A percentile compares a stretch with the other conserved stretches of the same genome.
Evolutionary conservation across 1,140 invertebrate genomes (phyloP).

Genomic region (Nylanderia fulva): DNA sequence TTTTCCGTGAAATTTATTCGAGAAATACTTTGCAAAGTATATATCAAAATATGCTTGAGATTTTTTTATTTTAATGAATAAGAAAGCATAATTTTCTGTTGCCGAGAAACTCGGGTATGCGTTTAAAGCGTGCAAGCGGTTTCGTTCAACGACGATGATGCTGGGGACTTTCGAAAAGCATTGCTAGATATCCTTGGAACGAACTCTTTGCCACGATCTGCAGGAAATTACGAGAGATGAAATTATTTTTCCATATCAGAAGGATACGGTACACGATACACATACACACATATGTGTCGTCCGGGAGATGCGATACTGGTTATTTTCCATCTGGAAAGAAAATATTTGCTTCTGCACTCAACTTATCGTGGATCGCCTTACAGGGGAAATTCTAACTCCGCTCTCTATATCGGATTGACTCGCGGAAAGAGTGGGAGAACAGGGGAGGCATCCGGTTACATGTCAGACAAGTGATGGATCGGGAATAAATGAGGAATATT

Average conservation of each 20-base stretch:
- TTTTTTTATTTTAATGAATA: background rate
- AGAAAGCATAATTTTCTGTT: background rate
- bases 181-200: background rate
- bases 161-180: background rate
- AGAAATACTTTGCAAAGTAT: background rate
- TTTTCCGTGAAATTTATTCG: background rate
- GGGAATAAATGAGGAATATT: conserved; percentile 80
- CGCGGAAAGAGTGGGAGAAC: conserved; percentile 34
- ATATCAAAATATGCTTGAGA: background rate
- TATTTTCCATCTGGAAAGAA: conserved; percentile 69
- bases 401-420: conserved; percentile 69
- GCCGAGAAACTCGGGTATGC: background rate
- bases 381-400: conserved; percentile 70
- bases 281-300: conserved; percentile 5
- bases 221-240: conserved; percentile 49
- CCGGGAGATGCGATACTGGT: conserved; percentile 36
- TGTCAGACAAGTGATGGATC: conserved; percentile 79
- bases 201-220: background rate
- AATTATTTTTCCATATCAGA: conserved; percentile 63
- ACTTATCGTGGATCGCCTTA: conserved; percentile 60
- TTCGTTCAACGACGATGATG: background rate
- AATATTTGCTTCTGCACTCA: conserved; percentile 65
- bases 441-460: conserved; percentile 73
- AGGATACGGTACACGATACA: background rate
- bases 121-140: background rate